Evolutionary conservation across 2,113 vertebrate genomes (phyloP).

Genomic region (Cyprinodon brontotheroides): DNA sequence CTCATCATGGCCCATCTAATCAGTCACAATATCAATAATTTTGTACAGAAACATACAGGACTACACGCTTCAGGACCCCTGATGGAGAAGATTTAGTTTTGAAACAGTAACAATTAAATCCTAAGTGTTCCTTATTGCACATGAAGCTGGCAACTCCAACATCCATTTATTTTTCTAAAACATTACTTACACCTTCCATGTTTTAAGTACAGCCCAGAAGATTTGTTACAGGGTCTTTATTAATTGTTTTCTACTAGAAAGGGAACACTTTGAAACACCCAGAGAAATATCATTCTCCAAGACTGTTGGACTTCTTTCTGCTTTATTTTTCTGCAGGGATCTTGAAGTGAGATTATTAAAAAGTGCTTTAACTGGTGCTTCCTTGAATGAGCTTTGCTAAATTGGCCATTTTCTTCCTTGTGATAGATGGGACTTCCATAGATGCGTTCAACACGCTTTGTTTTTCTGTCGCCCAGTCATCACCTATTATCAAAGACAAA

Average conservation of each 20-base stretch:
- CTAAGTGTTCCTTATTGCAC: background rate
- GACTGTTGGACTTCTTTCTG: constrained; percentile 54
- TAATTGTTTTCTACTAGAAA: constrained; percentile 65
- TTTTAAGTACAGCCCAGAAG: constrained; percentile 6
- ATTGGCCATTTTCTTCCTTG: constrained; percentile 95
- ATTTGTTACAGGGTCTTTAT: constrained; percentile 52
- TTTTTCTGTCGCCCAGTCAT: constrained; percentile 99
- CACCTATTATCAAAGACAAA: constrained; percentile 99
- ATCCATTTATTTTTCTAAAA: background rate
- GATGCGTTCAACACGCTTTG: constrained; percentile 97
- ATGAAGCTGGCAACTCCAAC: background rate
- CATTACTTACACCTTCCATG: constrained; percentile 7
- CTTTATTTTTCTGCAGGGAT: constrained; percentile 73
- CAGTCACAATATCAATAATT: too few species aligned
- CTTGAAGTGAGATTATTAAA: constrained; percentile 96
- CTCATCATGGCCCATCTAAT: too few species aligned
- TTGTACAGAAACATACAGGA: too few species aligned
- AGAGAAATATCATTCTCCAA: constrained; percentile 67
- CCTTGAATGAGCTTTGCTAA: constrained; percentile 98
- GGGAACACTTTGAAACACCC: constrained; percentile 58
- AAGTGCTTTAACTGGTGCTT: constrained; percentile 98
- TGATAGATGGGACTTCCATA: constrained; percentile 97
- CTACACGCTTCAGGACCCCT: too few species aligned
- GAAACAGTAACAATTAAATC: background rate
- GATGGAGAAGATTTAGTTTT: background rate